Base-by-base conservation (phyloP, 1,140 invertebrate species). In the Apolygus lucorum region DNA sequence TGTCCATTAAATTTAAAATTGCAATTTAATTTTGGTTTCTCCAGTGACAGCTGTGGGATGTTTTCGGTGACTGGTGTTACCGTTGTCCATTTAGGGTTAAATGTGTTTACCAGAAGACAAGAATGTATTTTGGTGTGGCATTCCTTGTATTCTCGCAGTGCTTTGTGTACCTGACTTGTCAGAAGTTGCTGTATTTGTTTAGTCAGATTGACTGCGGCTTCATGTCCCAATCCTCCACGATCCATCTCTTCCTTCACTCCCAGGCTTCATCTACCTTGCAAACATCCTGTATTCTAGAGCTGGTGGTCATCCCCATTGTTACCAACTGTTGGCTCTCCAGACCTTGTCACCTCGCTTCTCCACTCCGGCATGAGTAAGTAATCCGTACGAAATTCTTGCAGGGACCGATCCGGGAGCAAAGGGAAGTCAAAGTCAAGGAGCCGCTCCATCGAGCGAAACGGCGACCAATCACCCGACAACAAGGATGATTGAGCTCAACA, bases 351-450 rank as follows among this genome's bases (percentile, higher is more conserved):
- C 17, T 42, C 34, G 4, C 4, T 42, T 42, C 34, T 4, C 34
- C 34, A 2, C 24, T 71, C 67, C n/a, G 28, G 24, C 1, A 17
- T 14, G 21, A 62, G 21, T 63, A 26, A 29, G 22, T 1, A 22
- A 17, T 54, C 21, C 24, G 52, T n/a, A n/a, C n/a, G n/a, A n/a
- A n/a, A 70, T 64, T 68, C 67, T 70, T 76, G 65, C 73, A 81
- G 81, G 74, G 79, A 81, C 8, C 76, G 80, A 74, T 82, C 80
- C 13, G 76, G 79, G 21, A 82, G 82, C 70, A 82, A 83, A 78
- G 80, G 82, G 72, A 82, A 82, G 71, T 83, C 82, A 71, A 84
- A 82, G 71, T 84, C 80, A 54, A 80, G 81, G 70, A 83, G 79
- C 28, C 82, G 81, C 27, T 81, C 78, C 67, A 78, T 79, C 0